Base-by-base conservation (phyloP, 2,888 invertebrate genomes). In the Selenia dentaria region DNA sequence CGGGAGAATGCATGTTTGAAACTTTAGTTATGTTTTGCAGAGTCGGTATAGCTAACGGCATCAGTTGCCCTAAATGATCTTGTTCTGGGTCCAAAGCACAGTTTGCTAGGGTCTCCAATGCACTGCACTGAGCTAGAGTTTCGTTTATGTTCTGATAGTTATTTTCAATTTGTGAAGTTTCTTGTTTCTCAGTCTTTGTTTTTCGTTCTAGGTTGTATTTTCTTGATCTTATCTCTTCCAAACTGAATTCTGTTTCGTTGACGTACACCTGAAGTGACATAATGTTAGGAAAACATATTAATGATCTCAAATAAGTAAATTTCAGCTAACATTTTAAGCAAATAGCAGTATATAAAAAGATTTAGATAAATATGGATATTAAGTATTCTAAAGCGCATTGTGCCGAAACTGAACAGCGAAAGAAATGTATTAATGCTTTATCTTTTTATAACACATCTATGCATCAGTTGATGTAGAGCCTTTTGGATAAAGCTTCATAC, bases 151-250 rank as follows among this genome's bases (percentile, higher is more conserved):
- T 79, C 47, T 74, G 77, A 67, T 75, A 78, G 49, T 63, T 70
- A 50, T 71, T 73, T 51, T 76, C 75, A 46, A 65, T 62, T 58
- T 72, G 64, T 40, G 61, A 11, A 16, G 31, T 45, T 63, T 77
- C 77, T 55, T 67, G 55, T 50, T 57, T 64, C 68, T 81, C 82
- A 70, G 73, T 69, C 72, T 82, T 83, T 35, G 41, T 50, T 68
- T 70, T 74, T 59, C 60, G 79, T 65, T 77, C 70, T 68, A 88
- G 64, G 64, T 73, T 79, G 73, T 93, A 94, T 70, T 91, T 90
- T 60, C 90, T 85, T 48, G 94, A 93, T 65, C 93, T 90, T 57
- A 96, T 90, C 88, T 96, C 96, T 86, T 96, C 96, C 84, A 96
- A 93, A 72, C 95, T 94, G 79, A 92, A 94, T 86, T 96, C 96